A percentile compares a stretch with the other conserved stretches of the same genome.
phyloP scores from a whole-genome alignment of 1,140 invertebrate genomes.

The Drosophila tropicalis region DNA sequence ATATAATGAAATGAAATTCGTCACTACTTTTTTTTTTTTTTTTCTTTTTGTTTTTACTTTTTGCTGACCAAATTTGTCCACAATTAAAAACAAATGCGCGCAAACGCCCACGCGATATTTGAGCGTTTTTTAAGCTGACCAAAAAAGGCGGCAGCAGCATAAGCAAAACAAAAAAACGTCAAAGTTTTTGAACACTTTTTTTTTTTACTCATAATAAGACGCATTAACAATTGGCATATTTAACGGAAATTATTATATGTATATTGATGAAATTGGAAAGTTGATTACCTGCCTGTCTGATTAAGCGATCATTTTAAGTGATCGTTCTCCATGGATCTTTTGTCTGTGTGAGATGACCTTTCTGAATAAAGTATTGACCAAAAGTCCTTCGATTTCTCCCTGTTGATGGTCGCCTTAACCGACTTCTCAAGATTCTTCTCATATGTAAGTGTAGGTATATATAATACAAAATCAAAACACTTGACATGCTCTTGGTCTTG shows the following conservation, averaged over 20 bases:
- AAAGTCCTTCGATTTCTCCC: neutral
- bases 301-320: neutral
- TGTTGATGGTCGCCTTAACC: neutral
- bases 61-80: constrained; percentile 73
- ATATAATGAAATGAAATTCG: neutral
- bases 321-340: too few relatives aligned
- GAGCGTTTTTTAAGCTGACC: constrained; percentile 60
- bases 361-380: too few relatives aligned
- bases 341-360: too few relatives aligned
- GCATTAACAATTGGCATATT: constrained; percentile 76
- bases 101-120: constrained; percentile 49
- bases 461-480: neutral
- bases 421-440: too few relatives aligned
- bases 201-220: constrained; percentile 51
- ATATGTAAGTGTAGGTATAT: too few relatives aligned
- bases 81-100: constrained; percentile 73
- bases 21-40: neutral
- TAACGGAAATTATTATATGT: constrained; percentile 76
- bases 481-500: constrained; percentile 3
- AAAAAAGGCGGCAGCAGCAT: constrained; percentile 53
- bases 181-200: constrained; percentile 26
- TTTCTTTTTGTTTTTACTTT: constrained; percentile 33
- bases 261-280: constrained; percentile 72
- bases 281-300: constrained; percentile 30
- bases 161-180: constrained; percentile 11